These are phyloP conservation scores for Oryzias sinensis DNA, from an alignment of 2,797 vertebrate genomes.

Conservation along the genomic window DNA sequence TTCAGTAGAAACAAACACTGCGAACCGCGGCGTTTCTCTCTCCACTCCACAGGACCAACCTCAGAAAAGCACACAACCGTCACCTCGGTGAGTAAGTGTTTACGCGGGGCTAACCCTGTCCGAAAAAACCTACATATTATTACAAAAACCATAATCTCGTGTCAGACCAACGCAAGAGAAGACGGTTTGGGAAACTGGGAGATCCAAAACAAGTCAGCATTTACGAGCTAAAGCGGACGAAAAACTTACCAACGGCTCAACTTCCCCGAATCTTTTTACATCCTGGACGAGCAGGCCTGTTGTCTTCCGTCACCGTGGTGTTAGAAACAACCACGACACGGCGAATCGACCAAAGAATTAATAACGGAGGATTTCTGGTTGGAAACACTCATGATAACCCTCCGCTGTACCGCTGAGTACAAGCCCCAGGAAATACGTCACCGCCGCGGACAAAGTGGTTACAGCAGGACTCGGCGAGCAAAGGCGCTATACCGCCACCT, in stretches of 20 bases:
- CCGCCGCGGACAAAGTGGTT: slow-evolving; percentile 48
- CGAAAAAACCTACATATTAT: slow-evolving; percentile 22
- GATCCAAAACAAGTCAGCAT: slow-evolving; percentile 49
- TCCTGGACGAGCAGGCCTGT: slow-evolving; percentile 48
- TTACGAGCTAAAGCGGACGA: slow-evolving; percentile 29
- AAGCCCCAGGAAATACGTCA: slow-evolving; percentile 86
- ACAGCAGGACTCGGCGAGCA: slow-evolving; percentile 41
- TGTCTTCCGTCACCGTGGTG: slow-evolving; percentile 45
- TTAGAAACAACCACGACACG: slow-evolving; percentile 50
- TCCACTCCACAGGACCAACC: slow-evolving; percentile 29
- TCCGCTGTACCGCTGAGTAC: slow-evolving; percentile 64
- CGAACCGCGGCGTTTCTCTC: slow-evolving; percentile 3
- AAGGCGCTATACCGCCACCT: slow-evolving; percentile 62
- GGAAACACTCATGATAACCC: slow-evolving; percentile 76
- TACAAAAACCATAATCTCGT: slow-evolving; percentile 12
- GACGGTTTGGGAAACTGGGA: slow-evolving; percentile 33
- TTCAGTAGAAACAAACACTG: slow-evolving; percentile 16
- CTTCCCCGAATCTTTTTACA: slow-evolving; percentile 69
- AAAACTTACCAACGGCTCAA: slow-evolving; percentile 65
- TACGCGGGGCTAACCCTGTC: slow-evolving; percentile 1
- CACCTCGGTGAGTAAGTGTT: slow-evolving; percentile 17
- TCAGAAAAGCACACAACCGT: slow-evolving; percentile 51
- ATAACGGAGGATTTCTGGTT: slow-evolving; percentile 55
- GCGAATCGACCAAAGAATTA: slow-evolving; percentile 35
- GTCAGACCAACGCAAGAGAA: slow-evolving; percentile 1